Base-by-base conservation (phyloP, 1,140 invertebrate species). In the Elysia chlorotica region DNA sequence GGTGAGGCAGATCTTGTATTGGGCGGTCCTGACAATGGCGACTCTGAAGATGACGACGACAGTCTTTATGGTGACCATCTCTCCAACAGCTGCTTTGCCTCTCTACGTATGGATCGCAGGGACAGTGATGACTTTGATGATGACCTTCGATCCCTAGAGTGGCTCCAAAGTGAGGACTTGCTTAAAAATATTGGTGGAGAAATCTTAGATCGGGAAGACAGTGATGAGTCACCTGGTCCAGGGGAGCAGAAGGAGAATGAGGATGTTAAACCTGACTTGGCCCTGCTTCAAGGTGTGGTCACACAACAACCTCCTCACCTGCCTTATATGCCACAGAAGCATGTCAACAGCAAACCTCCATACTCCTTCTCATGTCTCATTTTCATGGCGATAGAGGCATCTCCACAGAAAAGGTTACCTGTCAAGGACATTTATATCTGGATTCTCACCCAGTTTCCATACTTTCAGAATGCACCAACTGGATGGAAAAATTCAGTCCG, bases 301-400 rank as follows among this genome's bases (percentile, higher is more conserved):
- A 81, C 79, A 57, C 74, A 76, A 4, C 85, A 86, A 61, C 82
- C 84, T 17, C 81, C 84, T 61, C 81, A 85, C 74, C 78, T 87
- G 23, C 81, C 85, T 35, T 88, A 89, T 75, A 86, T 88, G 73
- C 87, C 88, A 63, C 87, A 93, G 85, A 90, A 95, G 75, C 93
- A 95, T 87, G 91, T 92, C 63, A 92, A 93, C 82, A 94, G 92
- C 77, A 98, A 98, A 87, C 96, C 96, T 48, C 96, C 96, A 31
- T 97, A 96, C 87, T 97, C 96, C 36, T 97, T 95, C 87, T 96
- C 94, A 74, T 97, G 95, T 86, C 91, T 98, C 38, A 98, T 98
- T 80, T 98, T 98, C 88, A 97, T 98, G 96, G 96, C 96, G 25
- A 96, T 98, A 76, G 96, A 98, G 87, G 94, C 95, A 76, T 96